Evolutionary conservation across 2,797 vertebrate genomes (phyloP), one percentile per base, ranked within the genome.

Genomic region (Miichthys miiuy): DNA sequence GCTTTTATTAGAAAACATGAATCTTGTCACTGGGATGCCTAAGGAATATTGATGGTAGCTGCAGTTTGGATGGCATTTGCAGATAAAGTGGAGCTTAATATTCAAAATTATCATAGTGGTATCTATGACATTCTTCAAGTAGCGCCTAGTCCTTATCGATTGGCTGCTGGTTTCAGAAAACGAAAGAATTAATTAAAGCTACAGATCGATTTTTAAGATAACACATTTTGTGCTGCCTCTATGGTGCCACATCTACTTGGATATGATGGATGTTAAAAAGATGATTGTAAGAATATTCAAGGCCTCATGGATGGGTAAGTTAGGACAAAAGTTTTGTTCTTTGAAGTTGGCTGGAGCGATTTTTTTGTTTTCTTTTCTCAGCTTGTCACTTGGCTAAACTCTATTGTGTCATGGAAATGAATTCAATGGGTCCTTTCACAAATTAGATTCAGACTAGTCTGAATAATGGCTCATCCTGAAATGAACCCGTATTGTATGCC

Each of bases 1-100:
- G 68, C 73, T 91, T 93, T 95, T 94, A 94, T 94, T 93, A 92
- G 86, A 94, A 92, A 91, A 90, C 89, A 94, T 93, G 87, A 89
- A 93, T 94, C 92, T 93, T 90, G 87, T 92, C 91, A 88, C 83
- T 60, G 75, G 61, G 68, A 85, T 78, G 88, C 83, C 84, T 88
- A 72, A 83, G 83, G 91, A 93, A 93, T 93, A 93, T 92, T 91
- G 89, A 93, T 90, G 86, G 77, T 81, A 55, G 82, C 72, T 84
- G 73, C 81, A 78, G 82, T 90, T 88, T 2, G n/a, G 84, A 74
- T 91, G 84, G 81, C 89, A 89, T 91, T 90, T 91, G 83, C 86
- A 92, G 91, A 94, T 91, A 93, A 91, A 93, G 86, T 89, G 77
- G 70, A 86, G 80, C 85, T 94, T 93, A 92, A 94, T 93, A 91